These are phyloP conservation scores for Condylostylus longicornis DNA, from an alignment of 1,140 invertebrate genomes.

Conservation along the genomic window DNA sequence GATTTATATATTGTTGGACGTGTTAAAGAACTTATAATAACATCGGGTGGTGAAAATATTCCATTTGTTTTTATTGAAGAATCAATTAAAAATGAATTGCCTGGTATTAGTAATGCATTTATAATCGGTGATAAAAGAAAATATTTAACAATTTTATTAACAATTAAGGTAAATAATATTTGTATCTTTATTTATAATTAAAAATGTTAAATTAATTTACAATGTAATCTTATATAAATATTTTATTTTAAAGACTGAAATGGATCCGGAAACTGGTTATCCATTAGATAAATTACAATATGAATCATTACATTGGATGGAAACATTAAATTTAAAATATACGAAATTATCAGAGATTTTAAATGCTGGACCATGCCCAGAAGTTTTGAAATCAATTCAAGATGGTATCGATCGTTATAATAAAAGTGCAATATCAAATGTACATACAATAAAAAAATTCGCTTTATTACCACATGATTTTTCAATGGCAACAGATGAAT, in stretches of 20 bases:
- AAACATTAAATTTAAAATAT: conserved; percentile 47
- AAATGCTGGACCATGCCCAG: conserved; percentile 34
- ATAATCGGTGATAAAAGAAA: conserved; percentile 73
- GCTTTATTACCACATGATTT: conserved; percentile 71
- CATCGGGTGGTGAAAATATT: conserved; percentile 79
- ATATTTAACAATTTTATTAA: conserved; percentile 65
- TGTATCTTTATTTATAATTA: neutral
- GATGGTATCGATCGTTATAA: conserved; percentile 65
- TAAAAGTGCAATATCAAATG: conserved; percentile 62
- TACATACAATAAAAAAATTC: conserved; percentile 81
- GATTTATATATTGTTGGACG: conserved; percentile 65
- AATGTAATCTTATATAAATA: neutral
- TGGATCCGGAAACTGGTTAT: conserved; percentile 45
- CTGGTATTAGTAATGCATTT: conserved; percentile 60
- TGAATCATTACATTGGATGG: conserved; percentile 54
- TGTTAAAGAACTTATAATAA: conserved; percentile 71
- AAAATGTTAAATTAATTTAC: neutral
- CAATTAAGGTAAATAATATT: conserved; percentile 50
- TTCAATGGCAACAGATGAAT: conserved; percentile 69
- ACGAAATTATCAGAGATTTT: conserved; percentile 56
- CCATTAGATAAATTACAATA: conserved; percentile 50
- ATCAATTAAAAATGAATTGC: conserved; percentile 51
- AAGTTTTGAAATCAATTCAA: conserved; percentile 52
- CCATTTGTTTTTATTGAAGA: conserved; percentile 72
- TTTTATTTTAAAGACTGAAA: conserved; percentile 12